Evolutionary conservation across 2,888 invertebrate species (phyloP).

Genomic region (Onchidella celtica): DNA sequence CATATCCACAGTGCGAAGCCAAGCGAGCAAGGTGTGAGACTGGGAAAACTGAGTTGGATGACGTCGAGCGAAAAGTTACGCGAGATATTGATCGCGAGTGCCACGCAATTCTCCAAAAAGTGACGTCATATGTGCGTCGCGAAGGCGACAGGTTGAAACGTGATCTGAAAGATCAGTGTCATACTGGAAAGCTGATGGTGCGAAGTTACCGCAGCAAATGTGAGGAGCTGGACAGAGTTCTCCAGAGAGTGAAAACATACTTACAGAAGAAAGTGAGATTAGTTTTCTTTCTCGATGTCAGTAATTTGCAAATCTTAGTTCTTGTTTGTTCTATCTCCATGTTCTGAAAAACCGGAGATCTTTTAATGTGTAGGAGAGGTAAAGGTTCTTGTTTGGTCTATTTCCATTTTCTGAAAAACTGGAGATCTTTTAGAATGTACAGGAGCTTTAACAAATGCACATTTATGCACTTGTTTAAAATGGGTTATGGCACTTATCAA

Average conservation of each 20-base stretch:
- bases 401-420: no score
- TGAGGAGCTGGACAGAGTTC: conserved; percentile 28
- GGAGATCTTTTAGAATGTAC: no score
- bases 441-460: no score
- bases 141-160: conserved; percentile 42
- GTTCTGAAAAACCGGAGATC: no score
- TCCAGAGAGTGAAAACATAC: conserved; percentile 25
- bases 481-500: no score
- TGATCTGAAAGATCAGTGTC: conserved; percentile 37
- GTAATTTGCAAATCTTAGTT: not conserved
- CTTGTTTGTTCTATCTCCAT: no score
- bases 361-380: no score
- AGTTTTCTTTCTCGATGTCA: not conserved
- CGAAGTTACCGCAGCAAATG: conserved; percentile 34
- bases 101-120: conserved; percentile 42
- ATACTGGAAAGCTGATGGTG: conserved; percentile 22
- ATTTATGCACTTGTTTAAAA: no score
- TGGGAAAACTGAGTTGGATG: conserved; percentile 36
- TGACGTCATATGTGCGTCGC: conserved; percentile 34
- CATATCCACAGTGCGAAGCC: conserved; percentile 39
- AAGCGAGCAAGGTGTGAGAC: conserved; percentile 37
- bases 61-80: conserved; percentile 44
- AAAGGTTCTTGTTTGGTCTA: no score
- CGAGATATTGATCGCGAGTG: conserved; percentile 39
- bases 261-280: not conserved